Evolutionary conservation across 2,113 vertebrate species (phyloP), one percentile per base, ranked within the genome.

Genomic region (Octodon degus): DNA sequence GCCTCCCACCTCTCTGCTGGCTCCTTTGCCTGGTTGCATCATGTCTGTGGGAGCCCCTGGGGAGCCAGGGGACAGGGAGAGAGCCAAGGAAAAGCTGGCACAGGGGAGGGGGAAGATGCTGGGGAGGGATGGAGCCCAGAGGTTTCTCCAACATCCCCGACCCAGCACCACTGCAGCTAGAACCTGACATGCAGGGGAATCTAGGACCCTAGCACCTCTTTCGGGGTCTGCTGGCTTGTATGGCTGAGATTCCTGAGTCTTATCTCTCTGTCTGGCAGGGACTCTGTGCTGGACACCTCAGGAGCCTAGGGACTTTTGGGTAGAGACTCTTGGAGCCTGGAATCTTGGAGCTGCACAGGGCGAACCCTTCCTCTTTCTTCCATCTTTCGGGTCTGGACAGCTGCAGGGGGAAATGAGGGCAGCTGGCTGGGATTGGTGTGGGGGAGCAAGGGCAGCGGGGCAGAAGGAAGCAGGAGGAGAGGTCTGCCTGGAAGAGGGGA

Each of bases 1-100:
- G 89, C 96, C 89, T 83, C 95, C 91, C 70, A 90, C 84, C 93
- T 95, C 97, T 88, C 34, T 60, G 91, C 74, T 0, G 55, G 63
- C 93, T 96, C 97, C 93, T 96, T 97, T 30, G 96, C 37, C 47
- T n/a, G 92, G 76, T 98, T 96, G 95, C 97, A 94, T 98, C 97
- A 97, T 93, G 97, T 97, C 97, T 98, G 77, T 85, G 85, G 96
- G 87, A 94, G 77, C 93, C 97, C 95, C 92, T 0, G 37, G 97
- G 97, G 96, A 97, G 11, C 72, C 1, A 14, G 80, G 85, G 83
- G 86, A 72, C 89, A 76, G 25, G 62, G 96, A 81, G 74, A 37
- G 74, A 95, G 96, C 97, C 96, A 95, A 86, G 62, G 91, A 90
- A 85, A 92, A 95, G 67, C 81, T 74, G 92, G 10, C 30, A 25